These are phyloP conservation scores for Gambelia wislizenii DNA, from an alignment of 2,797 vertebrate genomes.

Conservation along the genomic window DNA sequence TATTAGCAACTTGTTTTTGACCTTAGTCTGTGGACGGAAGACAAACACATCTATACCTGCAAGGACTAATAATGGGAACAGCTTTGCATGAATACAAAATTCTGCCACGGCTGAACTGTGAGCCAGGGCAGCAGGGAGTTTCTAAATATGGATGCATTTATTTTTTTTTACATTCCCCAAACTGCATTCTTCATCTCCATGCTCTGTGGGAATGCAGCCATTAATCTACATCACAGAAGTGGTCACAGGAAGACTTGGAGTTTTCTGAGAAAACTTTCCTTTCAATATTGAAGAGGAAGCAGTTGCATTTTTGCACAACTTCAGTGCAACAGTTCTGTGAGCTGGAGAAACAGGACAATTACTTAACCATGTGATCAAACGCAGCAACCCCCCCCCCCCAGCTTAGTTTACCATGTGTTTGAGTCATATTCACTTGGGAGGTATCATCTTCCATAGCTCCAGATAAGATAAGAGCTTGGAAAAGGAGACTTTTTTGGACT, in stretches of 20 bases:
- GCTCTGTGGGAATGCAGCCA: not conserved
- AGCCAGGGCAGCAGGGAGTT: not conserved
- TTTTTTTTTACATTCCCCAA: not conserved
- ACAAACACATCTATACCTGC: not conserved
- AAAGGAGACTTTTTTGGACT: too few relatives aligned
- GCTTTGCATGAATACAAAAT: constrained; percentile 9
- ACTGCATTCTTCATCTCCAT: not conserved
- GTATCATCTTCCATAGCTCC: not conserved
- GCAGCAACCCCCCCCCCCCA: not conserved
- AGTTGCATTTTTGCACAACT: not conserved
- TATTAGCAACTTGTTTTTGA: not conserved
- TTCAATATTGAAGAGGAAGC: too few relatives aligned
- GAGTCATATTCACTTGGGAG: not conserved
- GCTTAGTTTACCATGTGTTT: not conserved
- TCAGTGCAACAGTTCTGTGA: not conserved
- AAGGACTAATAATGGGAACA: not conserved
- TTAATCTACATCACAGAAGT: not conserved
- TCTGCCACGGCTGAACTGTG: not conserved
- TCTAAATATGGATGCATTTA: not conserved
- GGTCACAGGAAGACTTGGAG: not conserved
- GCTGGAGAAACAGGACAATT: not conserved
- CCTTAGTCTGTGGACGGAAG: not conserved
- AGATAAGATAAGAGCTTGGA: too few relatives aligned
- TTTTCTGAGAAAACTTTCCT: not conserved
- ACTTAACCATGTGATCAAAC: not conserved